Evolutionary conservation across 2,797 vertebrate genomes (phyloP).

Genomic region (Kryptopterus vitreolus): DNA sequence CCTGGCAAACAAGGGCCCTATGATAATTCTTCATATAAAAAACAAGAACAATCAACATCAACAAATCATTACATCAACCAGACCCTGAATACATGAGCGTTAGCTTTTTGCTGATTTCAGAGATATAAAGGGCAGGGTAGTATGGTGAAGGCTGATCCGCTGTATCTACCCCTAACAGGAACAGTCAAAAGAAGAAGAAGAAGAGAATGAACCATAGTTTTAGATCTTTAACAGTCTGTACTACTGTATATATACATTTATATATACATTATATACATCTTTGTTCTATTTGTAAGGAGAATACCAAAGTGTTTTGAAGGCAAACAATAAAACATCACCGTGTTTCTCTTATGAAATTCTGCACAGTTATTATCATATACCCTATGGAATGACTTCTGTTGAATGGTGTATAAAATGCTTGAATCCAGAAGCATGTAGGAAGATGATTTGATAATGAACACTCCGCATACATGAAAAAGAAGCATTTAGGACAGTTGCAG

Average conservation of each 20-base stretch:
- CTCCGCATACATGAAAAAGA: neutral
- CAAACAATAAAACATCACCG: conserved; percentile 5
- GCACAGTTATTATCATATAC: conserved; percentile 17
- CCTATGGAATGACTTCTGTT: neutral
- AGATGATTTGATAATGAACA: neutral
- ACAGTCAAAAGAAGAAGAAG: too few relatives aligned
- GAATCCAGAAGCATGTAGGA: neutral
- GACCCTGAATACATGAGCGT: conserved; percentile 4
- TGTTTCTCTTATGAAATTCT: conserved; percentile 28
- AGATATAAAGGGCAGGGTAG: too few relatives aligned
- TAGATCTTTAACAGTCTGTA: neutral
- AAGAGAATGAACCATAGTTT: too few relatives aligned
- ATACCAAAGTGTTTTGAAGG: neutral
- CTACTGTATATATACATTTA: too few relatives aligned
- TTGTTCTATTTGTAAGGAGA: conserved; percentile 17
- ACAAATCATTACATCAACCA: conserved; percentile 4
- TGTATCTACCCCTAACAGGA: too few relatives aligned
- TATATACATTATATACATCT: neutral
- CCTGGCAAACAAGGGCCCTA: conserved; percentile 27
- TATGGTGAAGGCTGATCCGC: too few relatives aligned
- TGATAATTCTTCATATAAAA: conserved; percentile 15
- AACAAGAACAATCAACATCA: too few relatives aligned
- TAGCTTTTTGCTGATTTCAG: neutral
- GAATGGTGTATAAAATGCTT: too few relatives aligned
- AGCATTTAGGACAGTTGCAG: neutral